phyloP scores from a whole-genome alignment of 2,113 vertebrate genomes.

The Cepphus grylle region DNA sequence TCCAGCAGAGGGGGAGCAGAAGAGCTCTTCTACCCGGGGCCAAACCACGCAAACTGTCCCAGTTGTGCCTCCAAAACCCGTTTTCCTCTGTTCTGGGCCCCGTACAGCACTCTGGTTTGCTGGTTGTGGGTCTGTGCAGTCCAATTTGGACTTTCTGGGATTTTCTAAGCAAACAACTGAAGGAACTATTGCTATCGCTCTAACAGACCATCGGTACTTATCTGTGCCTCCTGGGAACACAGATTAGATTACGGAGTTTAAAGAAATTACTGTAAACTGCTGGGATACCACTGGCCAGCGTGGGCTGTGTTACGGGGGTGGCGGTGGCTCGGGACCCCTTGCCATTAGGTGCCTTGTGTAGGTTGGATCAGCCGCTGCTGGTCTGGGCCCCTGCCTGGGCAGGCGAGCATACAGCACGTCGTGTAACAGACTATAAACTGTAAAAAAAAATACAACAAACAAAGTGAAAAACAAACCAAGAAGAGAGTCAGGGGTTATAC shows the following conservation, averaged over 20 bases:
- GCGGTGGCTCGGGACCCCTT: not conserved
- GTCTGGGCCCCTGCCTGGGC: not conserved
- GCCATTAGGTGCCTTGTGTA: not conserved
- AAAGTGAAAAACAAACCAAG: not conserved
- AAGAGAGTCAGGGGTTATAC: not conserved
- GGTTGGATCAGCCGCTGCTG: not conserved
- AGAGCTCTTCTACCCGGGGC: not conserved
- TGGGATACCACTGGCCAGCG: fast-evolving
- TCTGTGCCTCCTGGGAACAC: not conserved
- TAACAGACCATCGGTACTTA: not conserved
- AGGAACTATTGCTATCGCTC: not conserved
- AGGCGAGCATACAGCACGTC: not conserved
- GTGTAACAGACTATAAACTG: too few species aligned
- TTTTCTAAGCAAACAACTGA: not conserved
- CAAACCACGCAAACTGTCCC: not conserved
- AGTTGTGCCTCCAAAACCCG: too few species aligned
- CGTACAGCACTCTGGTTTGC: not conserved
- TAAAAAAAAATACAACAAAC: not conserved
- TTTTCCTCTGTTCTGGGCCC: not conserved
- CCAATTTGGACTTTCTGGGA: not conserved
- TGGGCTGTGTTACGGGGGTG: not conserved
- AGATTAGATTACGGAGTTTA: not conserved
- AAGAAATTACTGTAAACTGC: not conserved
- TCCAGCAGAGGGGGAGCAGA: not conserved
- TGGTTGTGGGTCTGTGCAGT: not conserved